Conservation (phyloP, 2,113 vertebrate genomes). For the Eretmodus cyanostictus region DNA sequence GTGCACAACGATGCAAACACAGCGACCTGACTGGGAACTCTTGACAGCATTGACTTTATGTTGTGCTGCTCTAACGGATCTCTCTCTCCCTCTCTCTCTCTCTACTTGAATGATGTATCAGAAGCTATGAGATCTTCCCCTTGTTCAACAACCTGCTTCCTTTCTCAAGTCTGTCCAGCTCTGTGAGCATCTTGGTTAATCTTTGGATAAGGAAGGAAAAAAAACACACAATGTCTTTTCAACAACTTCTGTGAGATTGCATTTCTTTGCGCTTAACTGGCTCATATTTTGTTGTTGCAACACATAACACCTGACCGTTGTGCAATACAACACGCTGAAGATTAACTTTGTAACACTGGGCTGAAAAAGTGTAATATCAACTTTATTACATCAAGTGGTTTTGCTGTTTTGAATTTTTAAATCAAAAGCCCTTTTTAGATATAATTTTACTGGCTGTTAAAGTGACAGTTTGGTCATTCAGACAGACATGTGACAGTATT, state of each 20-base stretch:
- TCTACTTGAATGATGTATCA: slow-evolving; percentile 12
- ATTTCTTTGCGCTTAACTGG: not conserved
- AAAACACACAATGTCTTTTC: slow-evolving; percentile 37
- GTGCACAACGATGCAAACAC: not conserved
- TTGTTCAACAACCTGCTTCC: slow-evolving; percentile 21
- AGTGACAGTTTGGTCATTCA: not conserved
- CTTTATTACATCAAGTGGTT: not conserved
- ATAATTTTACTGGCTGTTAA: not conserved
- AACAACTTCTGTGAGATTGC: not conserved
- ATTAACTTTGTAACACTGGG: not conserved
- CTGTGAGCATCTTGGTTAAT: slow-evolving; percentile 37
- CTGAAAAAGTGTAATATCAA: not conserved
- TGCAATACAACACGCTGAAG: fast-evolving
- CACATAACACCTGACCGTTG: not conserved
- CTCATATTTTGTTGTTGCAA: not conserved
- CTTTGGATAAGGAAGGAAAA: slow-evolving; percentile 46
- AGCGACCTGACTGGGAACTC: slow-evolving; percentile 13
- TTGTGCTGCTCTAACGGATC: not conserved
- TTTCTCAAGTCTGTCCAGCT: slow-evolving; percentile 29
- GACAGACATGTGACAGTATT: not conserved
- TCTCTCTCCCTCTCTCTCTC: not conserved
- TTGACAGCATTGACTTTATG: not conserved
- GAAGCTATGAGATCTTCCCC: slow-evolving; percentile 14
- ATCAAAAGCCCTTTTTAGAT: not conserved
- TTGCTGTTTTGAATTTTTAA: not conserved